Evolutionary conservation across 2,113 vertebrate species (phyloP).

Genomic region (Noturus placidus): DNA sequence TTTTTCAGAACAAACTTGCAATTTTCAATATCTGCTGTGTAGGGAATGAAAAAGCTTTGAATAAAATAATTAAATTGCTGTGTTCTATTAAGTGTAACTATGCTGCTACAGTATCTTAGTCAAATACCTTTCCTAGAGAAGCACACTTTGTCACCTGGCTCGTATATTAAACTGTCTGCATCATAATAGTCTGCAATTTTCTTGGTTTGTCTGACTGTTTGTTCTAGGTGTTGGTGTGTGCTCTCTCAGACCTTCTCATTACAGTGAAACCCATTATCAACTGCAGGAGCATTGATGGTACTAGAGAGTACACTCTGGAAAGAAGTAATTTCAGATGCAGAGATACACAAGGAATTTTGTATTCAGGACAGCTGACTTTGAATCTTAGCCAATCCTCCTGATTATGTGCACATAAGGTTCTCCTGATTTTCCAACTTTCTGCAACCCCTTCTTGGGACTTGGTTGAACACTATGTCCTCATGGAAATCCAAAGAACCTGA

Average conservation of each 20-base stretch:
- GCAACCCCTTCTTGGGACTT: not conserved
- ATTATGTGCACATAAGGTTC: not conserved
- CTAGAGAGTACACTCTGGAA: not conserved
- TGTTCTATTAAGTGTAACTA: not conserved
- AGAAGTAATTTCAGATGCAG: not conserved
- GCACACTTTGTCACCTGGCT: not conserved
- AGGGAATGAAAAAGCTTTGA: not conserved
- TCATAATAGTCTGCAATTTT: not conserved
- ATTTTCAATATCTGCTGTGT: not conserved
- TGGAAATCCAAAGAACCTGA: not conserved
- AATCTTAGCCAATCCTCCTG: not conserved
- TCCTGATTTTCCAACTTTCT: not conserved
- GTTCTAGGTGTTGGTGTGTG: not conserved
- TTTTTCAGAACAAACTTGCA: not conserved
- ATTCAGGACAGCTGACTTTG: not conserved
- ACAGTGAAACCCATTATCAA: not conserved
- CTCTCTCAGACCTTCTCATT: not conserved
- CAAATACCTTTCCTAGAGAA: not conserved
- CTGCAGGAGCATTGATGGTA: not conserved
- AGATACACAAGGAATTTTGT: not conserved
- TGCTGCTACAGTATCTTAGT: not conserved
- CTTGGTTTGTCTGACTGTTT: not conserved
- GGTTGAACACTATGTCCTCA: not conserved
- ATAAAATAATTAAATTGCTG: not conserved
- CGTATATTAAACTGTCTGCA: not conserved